Base-by-base conservation (phyloP, 2,888 invertebrate species). In the Thereva unica region DNA sequence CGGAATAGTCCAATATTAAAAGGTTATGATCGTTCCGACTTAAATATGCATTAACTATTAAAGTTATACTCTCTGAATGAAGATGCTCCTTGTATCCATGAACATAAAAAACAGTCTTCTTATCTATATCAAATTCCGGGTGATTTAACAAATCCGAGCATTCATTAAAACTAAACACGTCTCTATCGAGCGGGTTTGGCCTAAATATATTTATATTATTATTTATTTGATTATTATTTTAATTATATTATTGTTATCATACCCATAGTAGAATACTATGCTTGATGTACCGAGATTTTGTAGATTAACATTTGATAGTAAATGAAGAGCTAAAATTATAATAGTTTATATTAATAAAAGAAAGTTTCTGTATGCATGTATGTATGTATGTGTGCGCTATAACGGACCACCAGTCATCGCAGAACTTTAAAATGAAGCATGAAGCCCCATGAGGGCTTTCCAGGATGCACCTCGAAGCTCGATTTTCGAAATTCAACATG, bases 51-150 rank as follows among this genome's bases (percentile, higher is more conserved):
- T 79, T 76, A 2, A 78, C 78, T 35, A 81, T 77, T 2, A 80
- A 77, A 79, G 83, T 83, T 70, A 86, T 80, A 74, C 86, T 86
- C 74, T 86, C 85, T 57, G 84, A 83, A 66, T 83, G 80, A 0
- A 85, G 83, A 45, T 84, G 81, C 73, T 86, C 86, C 69, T 84
- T 84, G 81, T 5, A 83, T 83, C 5, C 64, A 64, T 41, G 40
- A 23, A 37, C 40, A 23, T 61, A 50, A 12, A 61, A 72, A 2
- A 86, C 83, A 0, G 86, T 86, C 9, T 83, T 83, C 65, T 80
- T 82, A 40, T 76, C 76, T 69, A 77, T 81, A 67, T 84, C 80
- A 70, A 78, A 76, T 67, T 76, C 72, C 37, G 73, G 69, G 68
- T 77, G 74, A n/a, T 73, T 71, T 12, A 78, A 66, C 8, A 80